These are phyloP conservation scores for Alouatta palliata DNA, from an alignment of 2,113 vertebrate genomes.

Conservation along the genomic window DNA sequence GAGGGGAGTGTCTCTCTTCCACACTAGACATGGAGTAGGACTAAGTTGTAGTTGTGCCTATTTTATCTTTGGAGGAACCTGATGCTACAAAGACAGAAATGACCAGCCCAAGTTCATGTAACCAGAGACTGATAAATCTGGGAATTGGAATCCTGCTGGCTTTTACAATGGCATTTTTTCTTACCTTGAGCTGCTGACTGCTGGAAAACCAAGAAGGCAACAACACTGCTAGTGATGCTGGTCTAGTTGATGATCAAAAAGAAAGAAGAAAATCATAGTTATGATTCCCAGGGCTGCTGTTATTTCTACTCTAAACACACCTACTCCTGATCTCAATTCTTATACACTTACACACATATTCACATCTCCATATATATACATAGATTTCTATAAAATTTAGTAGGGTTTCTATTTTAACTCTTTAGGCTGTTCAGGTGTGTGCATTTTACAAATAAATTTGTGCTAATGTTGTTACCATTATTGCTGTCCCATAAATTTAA, in stretches of 20 bases:
- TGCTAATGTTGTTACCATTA: constrained; percentile 58
- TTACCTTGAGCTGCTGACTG: constrained; percentile 21
- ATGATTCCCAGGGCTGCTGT: constrained; percentile 52
- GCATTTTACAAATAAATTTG: constrained; percentile 65
- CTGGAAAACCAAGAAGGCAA: not conserved
- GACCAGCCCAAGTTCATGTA: not conserved
- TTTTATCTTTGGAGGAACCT: not conserved
- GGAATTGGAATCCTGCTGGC: not conserved
- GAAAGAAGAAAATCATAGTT: constrained; percentile 39
- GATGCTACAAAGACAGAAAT: not conserved
- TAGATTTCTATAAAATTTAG: constrained; percentile 58
- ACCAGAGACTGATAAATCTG: not conserved
- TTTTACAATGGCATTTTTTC: not conserved
- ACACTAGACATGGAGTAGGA: not conserved
- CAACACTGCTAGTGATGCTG: not conserved
- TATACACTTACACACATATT: not conserved
- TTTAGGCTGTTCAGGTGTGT: constrained; percentile 53
- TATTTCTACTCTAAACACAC: not conserved
- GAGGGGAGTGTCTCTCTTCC: accelerated
- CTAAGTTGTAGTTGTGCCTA: not conserved
- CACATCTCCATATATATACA: not conserved
- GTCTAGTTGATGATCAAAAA: not conserved
- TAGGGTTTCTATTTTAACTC: constrained; percentile 58
- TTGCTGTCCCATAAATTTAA: constrained; percentile 57
- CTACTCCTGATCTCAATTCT: constrained; percentile 8